Base-by-base conservation (phyloP, 1,140 invertebrate genomes). In the Rhopalosiphum maidis region DNA sequence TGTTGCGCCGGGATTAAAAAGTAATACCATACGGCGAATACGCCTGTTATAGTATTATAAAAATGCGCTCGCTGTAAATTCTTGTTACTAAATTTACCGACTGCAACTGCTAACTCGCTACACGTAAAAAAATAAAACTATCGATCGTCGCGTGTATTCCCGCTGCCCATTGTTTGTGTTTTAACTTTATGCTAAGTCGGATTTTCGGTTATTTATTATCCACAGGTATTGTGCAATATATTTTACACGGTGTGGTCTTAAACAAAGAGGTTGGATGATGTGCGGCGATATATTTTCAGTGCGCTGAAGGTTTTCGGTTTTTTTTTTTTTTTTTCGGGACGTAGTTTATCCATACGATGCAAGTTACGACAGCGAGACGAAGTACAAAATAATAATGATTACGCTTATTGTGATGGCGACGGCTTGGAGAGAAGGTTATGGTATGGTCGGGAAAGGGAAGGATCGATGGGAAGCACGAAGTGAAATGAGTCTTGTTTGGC, bases 111-210 rank as follows among this genome's bases (percentile, higher is more conserved):
- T 0, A 0, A 41, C 82, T 37, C 0, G 7, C 21, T 41, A 43
- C 18, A 43, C 9, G 41, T 15, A 11, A 30, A 86, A 86, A 86
- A 87, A 46, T 25, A 87, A 48, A 87, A 87, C 46, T 46, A 87
- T 46, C 85, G 85, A 87, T 87, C 83, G 83, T 43, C 22, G 41
- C 23, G 8, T n/a, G 23, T 23, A 37, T 41, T 41, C 5, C 43
- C 41, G 25, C 30, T 25, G 43, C 48, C 43, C 85, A 48, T 87
- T 87, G 86, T 87, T 35, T 87, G 85, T 87, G 85, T 87, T n/a
- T 46, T 30, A n/a, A 87, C 25, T 48, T 48, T 87, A 87, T 87
- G 46, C 86, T 35, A 48, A 48, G 43, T 48, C 46, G 30, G 43
- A 48, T 48, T 48, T n/a, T 5, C 30, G 43, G 41, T 87, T 87